Base-by-base conservation (phyloP, 2,888 invertebrate species). In the Masnerella sp. region DNA sequence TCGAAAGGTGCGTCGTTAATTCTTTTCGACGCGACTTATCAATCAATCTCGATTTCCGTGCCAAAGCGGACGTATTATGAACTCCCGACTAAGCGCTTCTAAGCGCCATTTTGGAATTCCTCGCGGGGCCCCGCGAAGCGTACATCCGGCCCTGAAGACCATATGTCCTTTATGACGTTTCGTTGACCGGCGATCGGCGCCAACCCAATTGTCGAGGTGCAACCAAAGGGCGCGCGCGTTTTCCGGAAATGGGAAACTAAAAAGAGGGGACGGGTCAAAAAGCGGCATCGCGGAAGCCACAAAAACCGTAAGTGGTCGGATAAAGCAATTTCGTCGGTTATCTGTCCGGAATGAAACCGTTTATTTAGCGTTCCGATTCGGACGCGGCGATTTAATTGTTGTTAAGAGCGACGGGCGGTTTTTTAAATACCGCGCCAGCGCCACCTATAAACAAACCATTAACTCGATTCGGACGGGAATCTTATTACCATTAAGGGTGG, bases 401-500 rank as follows among this genome's bases (percentile, higher is more conserved):
- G 38, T 54, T 64, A 14, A 52, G 40, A 49, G 52, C 17, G 42
- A 54, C 45, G 54, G 30, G 36, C 1, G 18, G 15, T 56, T 45
- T 68, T 68, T 52, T 45, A 68, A 59, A 68, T 59, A 47, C 12
- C 17, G 28, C 38, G 7, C 30, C 32, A 56, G 36, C 51, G 62
- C 70, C 49, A 56, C 38, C 62, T 51, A 69, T 62, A 70, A 70
- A 70, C 70, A 70, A 62, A 51, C 59, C 56, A 62, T 62, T 62
- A 58, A 70, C 49, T 51, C 49, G 70, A 62, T 61, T 56, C 67
- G 34, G 9, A 32, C 30, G 34, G 51, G 34, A 70, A 64, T 64
- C 62, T 54, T 70, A 62, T 70, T 70, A 58, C 56, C 56, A 62
- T 70, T 62, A 70, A 70, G 54, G 47, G 34, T 14, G 52, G 43